Evolutionary conservation across 2,797 vertebrate genomes (phyloP).

Genomic region (Kryptolebias ocellatus): DNA sequence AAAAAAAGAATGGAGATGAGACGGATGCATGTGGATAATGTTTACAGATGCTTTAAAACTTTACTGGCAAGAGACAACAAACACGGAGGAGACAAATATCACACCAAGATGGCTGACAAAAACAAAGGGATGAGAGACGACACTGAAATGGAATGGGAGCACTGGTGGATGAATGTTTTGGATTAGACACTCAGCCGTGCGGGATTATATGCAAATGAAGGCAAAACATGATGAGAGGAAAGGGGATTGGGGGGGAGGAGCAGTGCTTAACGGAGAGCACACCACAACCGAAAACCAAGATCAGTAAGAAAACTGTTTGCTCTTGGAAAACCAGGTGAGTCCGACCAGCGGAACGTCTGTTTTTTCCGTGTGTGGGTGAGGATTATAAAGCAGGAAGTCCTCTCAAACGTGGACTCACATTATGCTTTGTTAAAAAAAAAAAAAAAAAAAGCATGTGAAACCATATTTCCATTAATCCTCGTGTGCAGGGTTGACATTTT

Average conservation of each 20-base stretch:
- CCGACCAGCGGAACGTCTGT: no score
- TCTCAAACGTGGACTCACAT: background rate
- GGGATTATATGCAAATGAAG: conserved; percentile 30
- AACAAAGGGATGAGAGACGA: conserved; percentile 6
- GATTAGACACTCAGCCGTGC: conserved; percentile 15
- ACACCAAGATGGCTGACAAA: conserved; percentile 13
- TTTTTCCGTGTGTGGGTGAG: no score
- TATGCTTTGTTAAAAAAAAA: conserved; percentile 1
- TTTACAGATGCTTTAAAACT: background rate
- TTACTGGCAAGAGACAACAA: conserved; percentile 12
- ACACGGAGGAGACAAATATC: conserved; percentile 10
- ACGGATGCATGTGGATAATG: background rate
- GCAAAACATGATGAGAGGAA: conserved; percentile 13
- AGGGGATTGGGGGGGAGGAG: background rate
- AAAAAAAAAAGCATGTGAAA: background rate
- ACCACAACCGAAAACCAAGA: conserved; percentile 6
- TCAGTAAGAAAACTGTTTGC: conserved; percentile 22
- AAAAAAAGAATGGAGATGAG: conserved; percentile 18
- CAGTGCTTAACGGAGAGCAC: conserved; percentile 16
- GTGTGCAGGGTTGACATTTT: background rate
- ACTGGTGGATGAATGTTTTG: conserved; percentile 21
- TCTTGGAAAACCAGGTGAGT: no score
- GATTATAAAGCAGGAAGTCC: no score
- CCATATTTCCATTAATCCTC: conserved; percentile 10
- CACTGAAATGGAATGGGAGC: background rate